These are phyloP conservation scores for Simalia tracyae DNA, from an alignment of 2,797 vertebrate species.

Conservation along the genomic window DNA sequence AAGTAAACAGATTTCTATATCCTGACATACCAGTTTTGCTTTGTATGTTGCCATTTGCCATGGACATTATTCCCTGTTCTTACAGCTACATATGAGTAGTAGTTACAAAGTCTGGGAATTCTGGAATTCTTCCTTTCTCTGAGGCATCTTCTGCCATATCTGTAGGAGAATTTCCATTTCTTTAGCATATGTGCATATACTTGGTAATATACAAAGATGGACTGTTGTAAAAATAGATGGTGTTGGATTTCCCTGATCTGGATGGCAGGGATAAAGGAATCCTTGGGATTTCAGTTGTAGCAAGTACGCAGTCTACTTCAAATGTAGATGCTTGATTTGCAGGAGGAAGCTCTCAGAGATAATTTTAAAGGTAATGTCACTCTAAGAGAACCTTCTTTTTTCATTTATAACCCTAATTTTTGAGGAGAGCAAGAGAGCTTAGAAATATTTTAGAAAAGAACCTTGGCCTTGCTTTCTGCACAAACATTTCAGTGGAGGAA, in stretches of 20 bases:
- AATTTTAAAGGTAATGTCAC: neutral
- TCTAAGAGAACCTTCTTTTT: accelerated
- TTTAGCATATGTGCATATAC: slow-evolving; percentile 7
- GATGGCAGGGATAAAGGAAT: neutral
- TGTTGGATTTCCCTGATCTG: neutral
- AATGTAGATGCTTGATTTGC: neutral
- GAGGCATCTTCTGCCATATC: neutral
- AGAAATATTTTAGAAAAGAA: neutral
- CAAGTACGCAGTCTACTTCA: neutral
- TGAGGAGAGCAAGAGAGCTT: neutral
- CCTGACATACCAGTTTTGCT: slow-evolving; percentile 44
- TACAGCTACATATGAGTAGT: slow-evolving; percentile 42
- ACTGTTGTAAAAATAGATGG: neutral
- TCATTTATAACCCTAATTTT: neutral
- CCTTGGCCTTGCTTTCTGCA: neutral
- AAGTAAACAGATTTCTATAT: slow-evolving; percentile 34
- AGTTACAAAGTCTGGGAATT: slow-evolving; percentile 28
- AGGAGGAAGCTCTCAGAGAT: neutral
- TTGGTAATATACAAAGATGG: neutral
- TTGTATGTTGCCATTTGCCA: slow-evolving; percentile 54
- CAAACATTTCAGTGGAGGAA: neutral
- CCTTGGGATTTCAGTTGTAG: neutral
- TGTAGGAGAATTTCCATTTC: slow-evolving; percentile 14
- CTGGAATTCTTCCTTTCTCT: neutral
- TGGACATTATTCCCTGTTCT: slow-evolving; percentile 48